Conservation (phyloP, 2,797 vertebrate species). For the Allobates femoralis region DNA sequence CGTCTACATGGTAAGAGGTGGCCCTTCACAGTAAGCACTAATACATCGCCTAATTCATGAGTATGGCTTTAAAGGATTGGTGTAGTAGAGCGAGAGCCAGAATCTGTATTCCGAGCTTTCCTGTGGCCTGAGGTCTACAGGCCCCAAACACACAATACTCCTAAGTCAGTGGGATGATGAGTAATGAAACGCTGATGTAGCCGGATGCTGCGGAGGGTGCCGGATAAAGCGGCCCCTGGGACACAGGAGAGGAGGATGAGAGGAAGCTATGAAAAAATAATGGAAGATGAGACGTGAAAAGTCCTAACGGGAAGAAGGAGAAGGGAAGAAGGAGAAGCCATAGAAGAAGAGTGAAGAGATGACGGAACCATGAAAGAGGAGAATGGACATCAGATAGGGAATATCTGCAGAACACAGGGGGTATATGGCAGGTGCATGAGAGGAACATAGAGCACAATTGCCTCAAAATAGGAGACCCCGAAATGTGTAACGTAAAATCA, state of each 20-base stretch:
- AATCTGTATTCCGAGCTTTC: background rate
- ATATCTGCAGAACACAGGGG: background rate
- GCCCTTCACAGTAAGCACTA: background rate
- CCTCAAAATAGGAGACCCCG: background rate
- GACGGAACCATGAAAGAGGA: conserved; percentile 4
- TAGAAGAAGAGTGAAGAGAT: background rate
- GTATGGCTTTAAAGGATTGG: background rate
- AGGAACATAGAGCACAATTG: background rate
- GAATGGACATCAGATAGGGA: background rate
- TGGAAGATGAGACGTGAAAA: conserved; percentile 22
- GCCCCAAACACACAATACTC: conserved; percentile 20
- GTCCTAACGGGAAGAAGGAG: background rate
- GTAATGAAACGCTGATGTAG: conserved; percentile 53
- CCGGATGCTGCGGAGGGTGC: conserved; percentile 35
- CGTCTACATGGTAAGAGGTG: background rate
- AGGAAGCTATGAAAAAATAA: conserved; percentile 30
- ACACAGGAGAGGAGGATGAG: conserved; percentile 13
- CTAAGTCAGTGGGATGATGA: conserved; percentile 25
- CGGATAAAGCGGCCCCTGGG: conserved; percentile 16
- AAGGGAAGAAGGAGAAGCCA: background rate
- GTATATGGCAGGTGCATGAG: background rate
- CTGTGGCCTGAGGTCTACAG: background rate
- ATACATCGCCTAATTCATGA: background rate
- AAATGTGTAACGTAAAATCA: background rate
- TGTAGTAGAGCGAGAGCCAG: background rate